Conservation (phyloP, 1,140 invertebrate genomes). For the Zaprionus davidi region DNA sequence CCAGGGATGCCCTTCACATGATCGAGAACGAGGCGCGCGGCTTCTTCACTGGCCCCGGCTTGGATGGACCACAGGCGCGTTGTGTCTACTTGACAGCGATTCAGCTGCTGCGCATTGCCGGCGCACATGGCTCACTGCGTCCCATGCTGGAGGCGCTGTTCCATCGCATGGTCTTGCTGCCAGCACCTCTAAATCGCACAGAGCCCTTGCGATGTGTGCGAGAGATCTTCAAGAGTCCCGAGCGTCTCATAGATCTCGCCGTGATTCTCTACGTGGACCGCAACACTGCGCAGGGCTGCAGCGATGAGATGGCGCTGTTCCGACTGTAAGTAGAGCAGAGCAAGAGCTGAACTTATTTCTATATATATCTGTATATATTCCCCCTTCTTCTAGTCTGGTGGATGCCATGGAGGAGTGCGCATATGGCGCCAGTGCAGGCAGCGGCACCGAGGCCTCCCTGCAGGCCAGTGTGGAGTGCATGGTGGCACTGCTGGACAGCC, state of each 20-base stretch:
- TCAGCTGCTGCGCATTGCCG: slow-evolving; percentile 93
- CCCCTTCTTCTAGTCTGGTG: slow-evolving; percentile 88
- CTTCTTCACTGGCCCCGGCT: slow-evolving; percentile 80
- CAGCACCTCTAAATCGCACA: slow-evolving; percentile 91
- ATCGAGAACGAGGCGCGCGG: slow-evolving; percentile 83
- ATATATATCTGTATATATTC: not conserved
- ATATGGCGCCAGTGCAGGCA: slow-evolving; percentile 86
- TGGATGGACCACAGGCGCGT: slow-evolving; percentile 82
- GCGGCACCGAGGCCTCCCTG: slow-evolving; percentile 89
- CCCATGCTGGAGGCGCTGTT: slow-evolving; percentile 96
- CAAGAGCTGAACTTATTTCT: not conserved
- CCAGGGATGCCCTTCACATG: slow-evolving; percentile 82
- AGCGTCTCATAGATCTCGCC: slow-evolving; percentile 89
- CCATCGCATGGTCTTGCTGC: slow-evolving; percentile 95
- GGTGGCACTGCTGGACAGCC: slow-evolving; percentile 91
- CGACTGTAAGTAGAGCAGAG: slow-evolving; percentile 89
- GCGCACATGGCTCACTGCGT: slow-evolving; percentile 91
- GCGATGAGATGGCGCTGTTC: slow-evolving; percentile 95
- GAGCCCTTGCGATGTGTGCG: slow-evolving; percentile 93
- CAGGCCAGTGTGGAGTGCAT: slow-evolving; percentile 93
- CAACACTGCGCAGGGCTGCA: slow-evolving; percentile 89
- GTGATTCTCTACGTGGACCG: slow-evolving; percentile 90
- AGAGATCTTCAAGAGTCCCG: slow-evolving; percentile 90
- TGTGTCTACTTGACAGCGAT: slow-evolving; percentile 87
- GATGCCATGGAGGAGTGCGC: slow-evolving; percentile 95